Percentiles rank a stretch among this genome's conserved stretches.
phyloP scores from a whole-genome alignment of 35 echinoderm and acorn worm species.

The Strongylocentrotus purpuratus region DNA sequence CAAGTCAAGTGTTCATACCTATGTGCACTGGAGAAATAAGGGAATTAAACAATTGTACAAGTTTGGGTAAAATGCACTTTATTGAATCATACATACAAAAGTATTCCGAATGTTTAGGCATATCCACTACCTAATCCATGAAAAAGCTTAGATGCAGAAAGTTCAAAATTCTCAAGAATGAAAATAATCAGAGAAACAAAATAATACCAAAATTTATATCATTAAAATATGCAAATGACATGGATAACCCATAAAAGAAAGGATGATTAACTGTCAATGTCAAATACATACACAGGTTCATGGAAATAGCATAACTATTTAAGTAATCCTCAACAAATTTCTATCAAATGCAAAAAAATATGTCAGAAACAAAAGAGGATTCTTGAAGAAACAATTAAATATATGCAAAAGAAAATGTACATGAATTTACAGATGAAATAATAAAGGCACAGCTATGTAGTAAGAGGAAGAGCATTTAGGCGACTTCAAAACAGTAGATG shows the following conservation, averaged over 20 bases:
- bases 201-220: not conserved
- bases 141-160: not conserved
- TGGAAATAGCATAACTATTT: not conserved
- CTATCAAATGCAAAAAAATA: not conserved
- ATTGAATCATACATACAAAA: not conserved
- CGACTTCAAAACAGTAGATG: not conserved
- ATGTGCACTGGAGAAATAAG: not conserved
- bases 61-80: not conserved
- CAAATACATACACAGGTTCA: not conserved
- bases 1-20: no score
- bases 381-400: not conserved
- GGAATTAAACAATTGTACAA: not conserved
- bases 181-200: not conserved
- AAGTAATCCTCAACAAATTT: not conserved
- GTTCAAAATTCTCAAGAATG: not conserved
- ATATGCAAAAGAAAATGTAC: not conserved
- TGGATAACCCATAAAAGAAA: not conserved
- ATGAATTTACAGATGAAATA: conserved; percentile 7
- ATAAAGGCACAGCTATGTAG: not conserved
- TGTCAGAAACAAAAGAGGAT: not conserved
- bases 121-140: not conserved
- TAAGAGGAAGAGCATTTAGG: not conserved
- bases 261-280: not conserved
- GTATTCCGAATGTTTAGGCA: not conserved
- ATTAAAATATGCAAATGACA: not conserved